Conservation (phyloP, 2,113 vertebrate genomes). For the Rhinopithecus roxellana region DNA sequence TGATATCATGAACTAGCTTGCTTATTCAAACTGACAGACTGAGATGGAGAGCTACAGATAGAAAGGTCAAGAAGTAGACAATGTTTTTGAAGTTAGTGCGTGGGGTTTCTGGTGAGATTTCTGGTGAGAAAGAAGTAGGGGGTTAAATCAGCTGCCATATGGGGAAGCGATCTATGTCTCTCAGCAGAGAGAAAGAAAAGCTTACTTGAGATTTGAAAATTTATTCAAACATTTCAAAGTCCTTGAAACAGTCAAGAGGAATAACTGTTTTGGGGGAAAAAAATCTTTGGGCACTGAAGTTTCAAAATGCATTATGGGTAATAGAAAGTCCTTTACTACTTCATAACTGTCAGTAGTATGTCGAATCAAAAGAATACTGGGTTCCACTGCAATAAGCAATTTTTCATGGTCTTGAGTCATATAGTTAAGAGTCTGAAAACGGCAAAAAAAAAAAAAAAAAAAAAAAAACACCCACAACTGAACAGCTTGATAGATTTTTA, state of each 20-base stretch:
- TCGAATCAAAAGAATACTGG: not conserved
- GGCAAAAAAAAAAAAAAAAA: no score
- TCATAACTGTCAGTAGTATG: not conserved
- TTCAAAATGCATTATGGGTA: not conserved
- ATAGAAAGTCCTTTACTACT: not conserved
- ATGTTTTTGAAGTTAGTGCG: conserved; percentile 63
- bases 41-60: conserved; percentile 62
- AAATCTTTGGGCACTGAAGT: not conserved
- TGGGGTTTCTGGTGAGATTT: conserved; percentile 48
- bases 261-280: not conserved
- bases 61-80: conserved; percentile 55
- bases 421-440: not conserved
- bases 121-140: conserved; percentile 58
- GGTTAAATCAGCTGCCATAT: conserved; percentile 64
- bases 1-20: conserved; percentile 74
- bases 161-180: not conserved
- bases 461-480: no score
- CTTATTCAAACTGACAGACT: conserved; percentile 67
- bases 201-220: conserved; percentile 45
- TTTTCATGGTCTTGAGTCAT: not conserved
- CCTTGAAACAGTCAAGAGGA: not conserved
- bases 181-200: conserved; percentile 8
- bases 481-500: not conserved
- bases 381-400: not conserved
- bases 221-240: not conserved